Base-by-base conservation (phyloP, 2,113 vertebrate genomes). In the Anolis carolinensis region DNA sequence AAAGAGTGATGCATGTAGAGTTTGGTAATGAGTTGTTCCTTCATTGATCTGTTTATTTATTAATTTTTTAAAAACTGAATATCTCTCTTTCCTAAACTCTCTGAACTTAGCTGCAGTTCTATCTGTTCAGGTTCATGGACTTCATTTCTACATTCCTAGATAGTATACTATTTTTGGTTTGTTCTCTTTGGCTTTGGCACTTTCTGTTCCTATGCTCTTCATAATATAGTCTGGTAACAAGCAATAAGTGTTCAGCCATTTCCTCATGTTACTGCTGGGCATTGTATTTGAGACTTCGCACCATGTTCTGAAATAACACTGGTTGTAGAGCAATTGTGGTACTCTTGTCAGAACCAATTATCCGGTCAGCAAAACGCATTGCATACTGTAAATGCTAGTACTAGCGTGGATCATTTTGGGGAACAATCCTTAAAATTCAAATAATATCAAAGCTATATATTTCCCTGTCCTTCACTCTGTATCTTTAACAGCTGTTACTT, bases 401-500 rank as follows among this genome's bases (percentile, higher is more conserved):
- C 10, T 65, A 18, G 27, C 14, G 48, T 25, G 10, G 70, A 34
- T 81, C 30, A 73, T 65, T 75, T 68, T 27, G n/a, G 16, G 65
- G 34, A 44, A 44, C 39, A 71, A 86, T 39, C 5, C 25, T 77
- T 44, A 67, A 2, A 21, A 67, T 36, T 74, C 39, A 86, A 81
- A 59, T 32, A 81, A 48, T 25, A 76, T 65, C 34, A 63, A 63
- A 44, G 50, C 72, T 73, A 63, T 79, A 8, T 50, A 75, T 86
- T 81, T 86, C 30, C 23, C 79, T 67, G 85, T 52, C 23, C 59
- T 59, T 48, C 32, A 30, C 65, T 73, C 62, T 55, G 23, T 50
- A 86, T 74, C 39, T 74, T 86, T 67, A 81, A 79, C 70, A 81
- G 70, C 85, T 81, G 70, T 75, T 74, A 70, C 79, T 52, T 74